Base-by-base conservation (phyloP, 1,140 invertebrate genomes). In the Pseudomyrmex flavicornis region DNA sequence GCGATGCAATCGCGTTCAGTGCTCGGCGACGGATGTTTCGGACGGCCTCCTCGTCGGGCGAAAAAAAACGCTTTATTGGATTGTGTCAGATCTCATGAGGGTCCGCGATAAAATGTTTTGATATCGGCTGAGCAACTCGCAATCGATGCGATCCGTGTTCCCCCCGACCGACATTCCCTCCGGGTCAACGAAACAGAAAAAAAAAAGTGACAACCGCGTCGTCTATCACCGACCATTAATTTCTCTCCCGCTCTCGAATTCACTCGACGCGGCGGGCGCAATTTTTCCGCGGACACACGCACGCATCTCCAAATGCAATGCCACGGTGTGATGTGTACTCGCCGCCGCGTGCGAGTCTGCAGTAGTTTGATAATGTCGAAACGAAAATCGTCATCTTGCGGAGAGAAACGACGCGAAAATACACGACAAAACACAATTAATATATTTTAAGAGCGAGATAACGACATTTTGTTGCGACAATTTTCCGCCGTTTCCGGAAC, bases 121-220 rank as follows among this genome's bases (percentile, higher is more conserved):
- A 70, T 79, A 48, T 80, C 20, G 44, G 15, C 15, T 44, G 15
- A 44, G 12, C 17, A 15, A n/a, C 66, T 46, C 26, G 35, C 66
- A 48, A 70, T 79, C 76, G 76, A 80, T 80, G 59, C 76, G 48
- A 70, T 79, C 76, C 65, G 70, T 20, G 44, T 44, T 35, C 12
- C n/a, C n/a, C 26, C 26, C 26, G 3, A 35, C 26, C 26, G 26
- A 17, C 52, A 15, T 56, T 69, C 26, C 50, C 20, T 13, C 20
- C n/a, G 26, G 54, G n/a, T 70, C 66, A 59, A 1, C 20, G 66
- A 35, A 59, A 54, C 35, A 58, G n/a, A 12, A 20, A 70, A 79
- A 80, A 80, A 80, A 80, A 80, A 80, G 66, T 72, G 76, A 80
- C 46, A 70, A 80, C 76, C 66, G 54, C 20, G 54, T 79, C 75